A percentile compares a stretch with the other conserved stretches of the same genome.
Evolutionary conservation across 2,113 vertebrate genomes (phyloP).

Genomic region (Halichoeres trimaculatus): DNA sequence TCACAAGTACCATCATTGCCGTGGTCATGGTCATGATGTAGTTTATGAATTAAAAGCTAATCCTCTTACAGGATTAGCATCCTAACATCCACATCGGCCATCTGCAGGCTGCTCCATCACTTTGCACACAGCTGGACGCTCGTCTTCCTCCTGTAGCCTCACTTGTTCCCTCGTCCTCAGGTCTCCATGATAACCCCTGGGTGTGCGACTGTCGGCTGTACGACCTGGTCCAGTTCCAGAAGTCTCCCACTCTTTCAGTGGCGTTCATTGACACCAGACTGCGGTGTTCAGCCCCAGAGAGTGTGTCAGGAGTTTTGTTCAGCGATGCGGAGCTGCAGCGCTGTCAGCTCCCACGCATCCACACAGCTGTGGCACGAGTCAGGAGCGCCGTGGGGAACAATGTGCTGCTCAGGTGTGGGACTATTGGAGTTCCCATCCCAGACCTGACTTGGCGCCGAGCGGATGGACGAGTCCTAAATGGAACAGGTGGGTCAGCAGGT

Average conservation of each 20-base stretch:
- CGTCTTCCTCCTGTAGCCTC: slow-evolving; percentile 37
- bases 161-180: slow-evolving; percentile 73
- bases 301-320: slow-evolving; percentile 90
- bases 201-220: slow-evolving; percentile 94
- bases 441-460: slow-evolving; percentile 92
- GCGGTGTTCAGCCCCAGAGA: slow-evolving; percentile 88
- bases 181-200: slow-evolving; percentile 98
- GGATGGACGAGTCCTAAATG: slow-evolving; percentile 86
- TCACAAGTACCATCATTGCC: slow-evolving; percentile 43
- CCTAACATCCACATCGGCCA: slow-evolving; percentile 69
- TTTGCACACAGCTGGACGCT: slow-evolving; percentile 55
- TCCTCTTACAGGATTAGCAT: slow-evolving; percentile 75
- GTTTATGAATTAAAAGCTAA: slow-evolving; percentile 76
- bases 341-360: slow-evolving; percentile 90
- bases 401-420: slow-evolving; percentile 91
- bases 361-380: slow-evolving; percentile 87
- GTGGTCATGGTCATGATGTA: slow-evolving; percentile 65
- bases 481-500: slow-evolving; percentile 86
- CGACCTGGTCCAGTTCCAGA: slow-evolving; percentile 92
- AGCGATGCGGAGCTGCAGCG: slow-evolving; percentile 90
- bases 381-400: slow-evolving; percentile 91
- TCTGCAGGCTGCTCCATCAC: slow-evolving; percentile 68
- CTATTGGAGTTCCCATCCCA: slow-evolving; percentile 91
- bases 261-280: slow-evolving; percentile 91
- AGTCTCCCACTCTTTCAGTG: slow-evolving; percentile 87